A percentile compares a stretch with the other conserved stretches of the same genome.
phyloP scores from a whole-genome alignment of 2,888 invertebrate genomes.

The Dyspetes luteomarginatus region DNA sequence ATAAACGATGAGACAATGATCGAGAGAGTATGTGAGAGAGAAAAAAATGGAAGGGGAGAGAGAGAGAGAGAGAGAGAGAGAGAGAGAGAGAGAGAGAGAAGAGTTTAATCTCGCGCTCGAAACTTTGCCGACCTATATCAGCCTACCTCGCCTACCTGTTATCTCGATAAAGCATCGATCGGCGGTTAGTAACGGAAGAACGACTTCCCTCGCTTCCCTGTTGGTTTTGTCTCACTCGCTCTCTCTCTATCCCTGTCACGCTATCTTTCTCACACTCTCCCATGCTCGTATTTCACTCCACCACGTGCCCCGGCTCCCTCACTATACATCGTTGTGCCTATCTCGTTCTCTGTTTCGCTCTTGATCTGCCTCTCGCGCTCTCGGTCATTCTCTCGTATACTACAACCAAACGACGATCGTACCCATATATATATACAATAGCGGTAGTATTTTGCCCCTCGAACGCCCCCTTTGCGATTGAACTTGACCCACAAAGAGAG shows the following conservation, averaged over 20 bases:
- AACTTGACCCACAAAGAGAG: slow-evolving; percentile 79
- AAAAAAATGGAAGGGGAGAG: slow-evolving; percentile 58
- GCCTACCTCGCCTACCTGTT: slow-evolving; percentile 73
- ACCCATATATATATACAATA: slow-evolving; percentile 34
- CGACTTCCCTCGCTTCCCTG: slow-evolving; percentile 70
- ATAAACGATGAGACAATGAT: slow-evolving; percentile 24
- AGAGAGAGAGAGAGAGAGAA: slow-evolving; percentile 39
- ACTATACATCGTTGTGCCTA: slow-evolving; percentile 46
- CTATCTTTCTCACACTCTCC: slow-evolving; percentile 58
- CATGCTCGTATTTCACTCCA: slow-evolving; percentile 59
- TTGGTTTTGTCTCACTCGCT: slow-evolving; percentile 52
- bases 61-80: slow-evolving; percentile 43
- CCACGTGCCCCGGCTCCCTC: slow-evolving; percentile 57
- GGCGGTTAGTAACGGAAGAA: slow-evolving; percentile 76
- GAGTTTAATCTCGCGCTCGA: slow-evolving; percentile 71
- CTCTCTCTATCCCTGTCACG: slow-evolving; percentile 44
- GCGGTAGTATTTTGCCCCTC: slow-evolving; percentile 56
- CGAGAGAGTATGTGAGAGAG: slow-evolving; percentile 1
- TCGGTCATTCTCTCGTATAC: slow-evolving; percentile 60
- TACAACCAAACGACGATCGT: slow-evolving; percentile 30
- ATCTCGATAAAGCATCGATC: slow-evolving; percentile 78
- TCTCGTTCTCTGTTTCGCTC: slow-evolving; percentile 59
- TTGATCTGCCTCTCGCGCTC: slow-evolving; percentile 59
- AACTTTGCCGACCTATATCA: slow-evolving; percentile 70
- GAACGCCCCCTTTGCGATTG: slow-evolving; percentile 68